Evolutionary conservation across 2,113 vertebrate genomes (phyloP).

Genomic region (Thamnophis sirtalis): DNA sequence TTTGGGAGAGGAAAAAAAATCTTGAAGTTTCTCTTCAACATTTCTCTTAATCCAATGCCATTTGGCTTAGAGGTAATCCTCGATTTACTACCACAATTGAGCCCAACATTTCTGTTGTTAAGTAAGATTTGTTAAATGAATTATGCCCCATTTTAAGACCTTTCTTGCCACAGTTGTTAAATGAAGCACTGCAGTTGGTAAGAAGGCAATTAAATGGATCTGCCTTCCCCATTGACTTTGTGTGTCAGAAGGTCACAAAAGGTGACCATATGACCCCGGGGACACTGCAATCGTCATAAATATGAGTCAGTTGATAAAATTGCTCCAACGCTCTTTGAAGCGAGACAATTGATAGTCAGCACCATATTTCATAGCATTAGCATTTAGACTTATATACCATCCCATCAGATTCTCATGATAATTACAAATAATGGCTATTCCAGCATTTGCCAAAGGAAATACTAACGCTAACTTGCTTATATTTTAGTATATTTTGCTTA

Average conservation of each 20-base stretch:
- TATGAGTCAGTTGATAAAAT: not conserved
- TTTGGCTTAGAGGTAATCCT: not conserved
- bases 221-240: too few species aligned
- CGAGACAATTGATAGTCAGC: not conserved
- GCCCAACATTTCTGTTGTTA: not conserved
- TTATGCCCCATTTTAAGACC: not conserved
- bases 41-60: not conserved
- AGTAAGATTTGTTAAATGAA: not conserved
- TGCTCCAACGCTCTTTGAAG: not conserved
- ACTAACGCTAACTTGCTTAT: not conserved
- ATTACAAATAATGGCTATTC: not conserved
- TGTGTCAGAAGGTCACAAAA: too few species aligned
- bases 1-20: not conserved
- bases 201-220: too few species aligned
- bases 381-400: not conserved
- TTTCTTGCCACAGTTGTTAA: not conserved
- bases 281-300: not conserved
- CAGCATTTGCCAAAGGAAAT: not conserved
- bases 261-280: too few species aligned
- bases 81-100: not conserved
- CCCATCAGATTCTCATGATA: not conserved
- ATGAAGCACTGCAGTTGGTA: not conserved
- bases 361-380: not conserved
- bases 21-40: not conserved
- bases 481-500: not conserved